Percentiles rank a stretch among this genome's conserved stretches.
phyloP scores from a whole-genome alignment of 2,888 invertebrate species.

The Thecophora atra region DNA sequence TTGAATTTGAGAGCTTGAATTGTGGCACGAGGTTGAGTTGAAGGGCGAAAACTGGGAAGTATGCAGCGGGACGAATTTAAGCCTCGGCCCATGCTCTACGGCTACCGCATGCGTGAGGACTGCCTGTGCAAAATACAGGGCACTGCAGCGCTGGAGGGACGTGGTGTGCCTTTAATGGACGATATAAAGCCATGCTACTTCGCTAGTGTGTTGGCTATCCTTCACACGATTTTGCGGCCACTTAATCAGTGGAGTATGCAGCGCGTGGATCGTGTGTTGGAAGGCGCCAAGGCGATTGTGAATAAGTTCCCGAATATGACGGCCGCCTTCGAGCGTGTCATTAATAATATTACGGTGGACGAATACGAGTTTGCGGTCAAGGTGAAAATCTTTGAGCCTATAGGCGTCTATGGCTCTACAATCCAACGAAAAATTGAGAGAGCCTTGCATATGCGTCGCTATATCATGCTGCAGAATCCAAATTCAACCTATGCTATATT shows the following conservation, averaged over 20 bases:
- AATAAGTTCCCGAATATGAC: slow-evolving; percentile 70
- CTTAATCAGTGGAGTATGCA: slow-evolving; percentile 72
- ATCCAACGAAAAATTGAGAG: slow-evolving; percentile 52
- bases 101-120: slow-evolving; percentile 69
- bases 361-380: slow-evolving; percentile 73
- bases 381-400: slow-evolving; percentile 68
- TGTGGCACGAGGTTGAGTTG: slow-evolving; percentile 50
- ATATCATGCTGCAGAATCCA: slow-evolving; percentile 71
- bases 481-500: slow-evolving; percentile 70
- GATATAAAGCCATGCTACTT: slow-evolving; percentile 70
- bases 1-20: too few species aligned
- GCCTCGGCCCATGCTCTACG: slow-evolving; percentile 57
- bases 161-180: slow-evolving; percentile 47
- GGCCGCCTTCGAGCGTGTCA: slow-evolving; percentile 70
- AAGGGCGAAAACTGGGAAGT: slow-evolving; percentile 50
- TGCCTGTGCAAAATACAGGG: slow-evolving; percentile 72
- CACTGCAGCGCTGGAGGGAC: slow-evolving; percentile 66
- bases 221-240: slow-evolving; percentile 72
- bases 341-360: slow-evolving; percentile 73
- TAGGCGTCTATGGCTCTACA: slow-evolving; percentile 58
- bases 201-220: slow-evolving; percentile 71
- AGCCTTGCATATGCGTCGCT: slow-evolving; percentile 60
- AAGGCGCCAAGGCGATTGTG: slow-evolving; percentile 71
- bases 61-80: slow-evolving; percentile 44
- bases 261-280: slow-evolving; percentile 71